These are phyloP conservation scores for Athetis lepigone DNA, from an alignment of 2,888 invertebrate genomes.

Conservation along the genomic window DNA sequence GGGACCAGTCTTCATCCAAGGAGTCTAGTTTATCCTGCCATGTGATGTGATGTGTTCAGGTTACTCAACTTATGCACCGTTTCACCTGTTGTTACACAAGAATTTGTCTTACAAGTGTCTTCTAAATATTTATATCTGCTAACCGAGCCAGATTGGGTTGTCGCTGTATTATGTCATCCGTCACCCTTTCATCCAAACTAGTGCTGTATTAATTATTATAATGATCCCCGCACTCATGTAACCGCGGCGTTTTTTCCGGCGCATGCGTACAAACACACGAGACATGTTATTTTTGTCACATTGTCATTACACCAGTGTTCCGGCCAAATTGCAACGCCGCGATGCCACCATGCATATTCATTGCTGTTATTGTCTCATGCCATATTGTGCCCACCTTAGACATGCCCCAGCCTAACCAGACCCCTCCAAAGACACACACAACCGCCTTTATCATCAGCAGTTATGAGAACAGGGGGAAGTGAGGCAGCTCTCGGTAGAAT, in stretches of 20 bases:
- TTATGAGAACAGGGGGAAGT: conserved; percentile 11
- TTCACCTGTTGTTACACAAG: conserved; percentile 9
- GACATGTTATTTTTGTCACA: conserved; percentile 87
- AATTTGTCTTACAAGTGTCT: conserved; percentile 16
- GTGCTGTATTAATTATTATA: conserved; percentile 5
- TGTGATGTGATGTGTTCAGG: too few species aligned
- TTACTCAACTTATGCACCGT: conserved; percentile 25
- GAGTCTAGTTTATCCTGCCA: too few species aligned
- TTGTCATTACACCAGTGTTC: conserved; percentile 86
- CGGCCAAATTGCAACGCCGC: conserved; percentile 85
- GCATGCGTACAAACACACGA: conserved; percentile 47
- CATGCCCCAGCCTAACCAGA: conserved; percentile 68
- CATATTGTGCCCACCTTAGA: conserved; percentile 80
- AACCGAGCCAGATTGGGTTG: conserved; percentile 8
- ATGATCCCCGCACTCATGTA: background rate
- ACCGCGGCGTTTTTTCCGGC: conserved; percentile 25
- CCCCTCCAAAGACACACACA: conserved; percentile 49
- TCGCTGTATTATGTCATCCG: conserved; percentile 2
- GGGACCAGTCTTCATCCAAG: too few species aligned
- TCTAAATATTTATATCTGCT: conserved; percentile 22
- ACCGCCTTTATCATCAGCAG: conserved; percentile 1
- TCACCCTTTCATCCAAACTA: background rate
- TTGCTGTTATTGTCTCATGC: conserved; percentile 83
- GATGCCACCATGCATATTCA: conserved; percentile 89
- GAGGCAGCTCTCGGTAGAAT: conserved; percentile 60